Conservation (phyloP, 2,797 vertebrate genomes). For the Spheniscus humboldti region DNA sequence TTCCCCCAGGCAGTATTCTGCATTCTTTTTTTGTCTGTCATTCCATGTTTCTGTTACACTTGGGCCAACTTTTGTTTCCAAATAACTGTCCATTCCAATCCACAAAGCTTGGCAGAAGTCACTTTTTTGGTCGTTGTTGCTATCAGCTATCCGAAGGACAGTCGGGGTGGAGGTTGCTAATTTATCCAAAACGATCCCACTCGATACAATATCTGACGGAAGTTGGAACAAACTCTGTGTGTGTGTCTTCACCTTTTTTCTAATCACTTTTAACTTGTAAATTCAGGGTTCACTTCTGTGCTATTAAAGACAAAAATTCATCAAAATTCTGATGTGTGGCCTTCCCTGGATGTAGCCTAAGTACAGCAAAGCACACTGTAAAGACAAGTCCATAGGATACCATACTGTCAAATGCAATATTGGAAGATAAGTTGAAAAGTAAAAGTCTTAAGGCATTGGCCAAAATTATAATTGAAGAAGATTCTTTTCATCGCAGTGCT, state of each 20-base stretch:
- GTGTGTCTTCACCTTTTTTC: not conserved
- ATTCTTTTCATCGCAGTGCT: not conserved
- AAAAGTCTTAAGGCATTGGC: not conserved
- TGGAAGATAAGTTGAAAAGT: not conserved
- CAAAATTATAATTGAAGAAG: not conserved
- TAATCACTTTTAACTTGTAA: not conserved
- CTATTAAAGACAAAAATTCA: not conserved
- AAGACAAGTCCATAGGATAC: not conserved
- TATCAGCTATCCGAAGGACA: not conserved
- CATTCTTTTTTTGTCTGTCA: slow-evolving; percentile 58
- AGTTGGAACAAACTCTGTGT: not conserved
- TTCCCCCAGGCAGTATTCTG: slow-evolving; percentile 15
- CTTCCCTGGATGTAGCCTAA: not conserved
- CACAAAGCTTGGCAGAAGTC: slow-evolving; percentile 21
- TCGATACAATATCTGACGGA: not conserved
- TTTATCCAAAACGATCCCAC: not conserved
- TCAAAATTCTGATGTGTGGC: not conserved
- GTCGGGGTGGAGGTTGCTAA: not conserved
- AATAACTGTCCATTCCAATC: slow-evolving; percentile 7
- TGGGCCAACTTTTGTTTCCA: not conserved
- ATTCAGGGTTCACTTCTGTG: not conserved
- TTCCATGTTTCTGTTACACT: slow-evolving; percentile 17
- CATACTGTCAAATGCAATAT: not conserved
- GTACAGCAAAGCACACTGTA: not conserved
- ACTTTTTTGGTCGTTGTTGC: not conserved